Evolutionary conservation across 2,113 vertebrate species (phyloP).

Genomic region (Prolemur simus): DNA sequence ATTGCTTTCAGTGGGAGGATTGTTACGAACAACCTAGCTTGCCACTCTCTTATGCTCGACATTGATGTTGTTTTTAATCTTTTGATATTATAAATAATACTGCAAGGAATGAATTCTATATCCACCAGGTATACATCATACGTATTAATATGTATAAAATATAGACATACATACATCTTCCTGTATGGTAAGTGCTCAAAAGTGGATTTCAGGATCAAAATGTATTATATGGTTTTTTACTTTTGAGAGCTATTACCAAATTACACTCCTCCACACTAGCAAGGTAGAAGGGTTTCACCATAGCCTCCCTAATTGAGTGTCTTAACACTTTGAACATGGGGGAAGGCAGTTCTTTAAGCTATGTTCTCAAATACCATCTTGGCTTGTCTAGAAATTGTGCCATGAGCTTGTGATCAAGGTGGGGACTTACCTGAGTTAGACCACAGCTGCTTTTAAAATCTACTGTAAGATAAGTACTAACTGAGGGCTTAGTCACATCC

Average conservation of each 20-base stretch:
- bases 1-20: neutral
- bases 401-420: neutral
- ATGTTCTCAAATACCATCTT: neutral
- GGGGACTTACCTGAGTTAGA: neutral
- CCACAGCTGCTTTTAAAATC: neutral
- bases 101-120: neutral
- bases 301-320: neutral
- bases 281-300: neutral
- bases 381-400: neutral
- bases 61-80: neutral
- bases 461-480: neutral
- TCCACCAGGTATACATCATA: neutral
- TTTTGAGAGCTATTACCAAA: neutral
- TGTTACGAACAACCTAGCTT: neutral
- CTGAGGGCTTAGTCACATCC: neutral
- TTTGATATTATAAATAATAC: slow-evolving; percentile 6
- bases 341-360: neutral
- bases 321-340: neutral
- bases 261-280: neutral
- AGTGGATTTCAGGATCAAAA: neutral
- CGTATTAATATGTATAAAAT: neutral
- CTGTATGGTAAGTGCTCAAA: neutral
- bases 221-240: neutral
- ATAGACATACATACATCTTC: neutral
- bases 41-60: neutral